Evolutionary conservation across 64 coral and sea anemone species (phyloP).

Genomic region (Montipora foliosa): DNA sequence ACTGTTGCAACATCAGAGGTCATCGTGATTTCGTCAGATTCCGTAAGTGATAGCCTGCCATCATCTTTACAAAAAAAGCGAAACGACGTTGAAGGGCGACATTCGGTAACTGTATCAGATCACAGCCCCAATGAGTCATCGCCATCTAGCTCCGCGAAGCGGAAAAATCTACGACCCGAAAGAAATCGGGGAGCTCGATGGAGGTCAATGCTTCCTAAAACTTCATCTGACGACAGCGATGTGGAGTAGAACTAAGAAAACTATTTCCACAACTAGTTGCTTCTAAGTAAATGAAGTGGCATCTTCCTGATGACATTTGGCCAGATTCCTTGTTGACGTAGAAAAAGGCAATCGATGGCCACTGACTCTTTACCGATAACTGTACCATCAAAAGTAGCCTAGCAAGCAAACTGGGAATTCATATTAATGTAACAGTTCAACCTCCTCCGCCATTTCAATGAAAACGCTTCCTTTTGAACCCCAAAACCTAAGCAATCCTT

Average conservation of each 20-base stretch:
- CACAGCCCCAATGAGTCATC: not conserved
- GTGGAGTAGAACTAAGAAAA: not conserved
- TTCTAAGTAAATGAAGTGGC: too few species aligned
- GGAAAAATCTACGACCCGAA: not conserved
- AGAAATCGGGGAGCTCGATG: slow-evolving; percentile 4
- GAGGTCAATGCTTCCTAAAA: slow-evolving; percentile 31
- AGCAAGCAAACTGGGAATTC: too few species aligned
- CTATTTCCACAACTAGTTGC: too few species aligned
- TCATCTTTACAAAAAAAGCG: not conserved
- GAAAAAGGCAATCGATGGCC: too few species aligned
- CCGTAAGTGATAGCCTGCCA: not conserved
- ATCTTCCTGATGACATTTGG: too few species aligned
- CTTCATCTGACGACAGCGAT: not conserved
- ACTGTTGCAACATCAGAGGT: not conserved
- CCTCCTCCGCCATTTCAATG: too few species aligned
- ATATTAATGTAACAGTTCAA: too few species aligned
- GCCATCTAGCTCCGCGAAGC: not conserved
- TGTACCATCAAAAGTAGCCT: too few species aligned
- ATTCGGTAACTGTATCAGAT: not conserved
- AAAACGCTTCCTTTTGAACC: too few species aligned
- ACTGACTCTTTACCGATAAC: too few species aligned
- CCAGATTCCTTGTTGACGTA: too few species aligned
- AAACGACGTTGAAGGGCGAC: not conserved
- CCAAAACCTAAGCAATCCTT: too few species aligned
- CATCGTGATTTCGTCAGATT: not conserved